Base-by-base conservation (phyloP, 2,797 vertebrate genomes). In the Megalops cyprinoides region DNA sequence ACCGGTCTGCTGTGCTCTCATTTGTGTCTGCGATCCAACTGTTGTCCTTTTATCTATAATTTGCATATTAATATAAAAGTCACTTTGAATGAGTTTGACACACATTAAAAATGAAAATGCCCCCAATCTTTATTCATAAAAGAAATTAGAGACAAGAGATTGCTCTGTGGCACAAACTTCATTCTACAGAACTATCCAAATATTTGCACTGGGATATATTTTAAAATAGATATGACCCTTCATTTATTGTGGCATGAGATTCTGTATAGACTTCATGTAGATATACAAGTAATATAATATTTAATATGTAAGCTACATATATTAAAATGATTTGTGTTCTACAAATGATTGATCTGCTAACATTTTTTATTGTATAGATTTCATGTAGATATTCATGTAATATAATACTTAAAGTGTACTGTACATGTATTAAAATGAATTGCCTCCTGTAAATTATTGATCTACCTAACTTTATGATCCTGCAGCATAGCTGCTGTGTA, bases 11-110 rank as follows among this genome's bases (percentile, higher is more conserved):
- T 71, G 20, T 31, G 42, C 37, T 71, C 39, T 20, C 28, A 10
- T 42, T 71, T 71, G 39, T 71, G 20, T n/a, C 25, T 37, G 25
- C 44, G 74, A 49, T 49, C 73, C 48, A 49, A 49, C 42, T 46
- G 42, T 37, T 39, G 53, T 46, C 76, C 76, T 62, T 71, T 78
- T 48, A 78, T 78, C 37, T 28, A 56, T 5, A 31, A 78, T 78
- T 60, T 60, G 55, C 76, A 37, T 62, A 78, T 60, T 78, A 78
- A 78, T 60, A 78, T 42, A 60, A 62, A 78, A 78, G 56, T 62
- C 20, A 62, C n/a, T 78, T 78, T 78, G 58, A 78, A 78, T 44
- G 39, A 71, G 67, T 53, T 48, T 76, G 74, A 76, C 46, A 76
- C 74, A 76, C 18, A 60, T n/a, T 60, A 75, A 53, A 75, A 31